Base-by-base conservation (phyloP, 2,888 invertebrate genomes). In the Aspidiotus rigidus region DNA sequence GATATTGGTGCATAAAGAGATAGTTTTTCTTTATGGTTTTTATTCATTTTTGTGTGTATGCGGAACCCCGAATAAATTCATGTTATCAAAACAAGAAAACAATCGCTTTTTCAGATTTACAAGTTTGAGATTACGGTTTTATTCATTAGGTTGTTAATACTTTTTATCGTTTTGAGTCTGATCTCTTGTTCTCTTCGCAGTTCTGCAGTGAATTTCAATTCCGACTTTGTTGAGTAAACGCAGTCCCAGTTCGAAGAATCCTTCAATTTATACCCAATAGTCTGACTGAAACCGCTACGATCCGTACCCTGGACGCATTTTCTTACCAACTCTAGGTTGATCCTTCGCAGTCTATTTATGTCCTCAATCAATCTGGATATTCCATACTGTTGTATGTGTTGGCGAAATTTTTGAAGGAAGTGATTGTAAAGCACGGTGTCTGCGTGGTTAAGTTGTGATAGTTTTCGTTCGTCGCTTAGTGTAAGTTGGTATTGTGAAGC, bases 401-500 rank as follows among this genome's bases (percentile, higher is more conserved):
- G 16, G 11, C 16, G 42, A 44, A 66, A 66, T 44, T 66, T 66
- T 9, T 42, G 13, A 10, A 57, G 17, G 57, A 66, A 66, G 57
- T 66, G 44, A 7, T 17, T 8, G 41, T 66, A 66, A 8, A 66
- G 15, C 10, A 16, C 8, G 1, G 41, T 16, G 39, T 66, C 66
- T 5, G 57, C 59, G 9, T 66, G n/a, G 59, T 66, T 66, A 7
- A 56, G 17, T 10, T 66, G 42, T 44, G 57, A 41, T 17, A 66
- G 17, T 9, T 56, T 66, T 9, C 17, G 7, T 59, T 49, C n/a
- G 42, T 66, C 66, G 0, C 2, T 7, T 59, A 5, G 0, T 5
- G 17, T 66, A 11, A 66, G 16, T 10, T 7, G 7, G 15, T 59
- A 17, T 2, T 13, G 17, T 28, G 28, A 5, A 49, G 17, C 9